These are phyloP conservation scores for Temnopleurus reevesii DNA, from an alignment of 53 echinoderm and acorn worm genomes.

Conservation along the genomic window DNA sequence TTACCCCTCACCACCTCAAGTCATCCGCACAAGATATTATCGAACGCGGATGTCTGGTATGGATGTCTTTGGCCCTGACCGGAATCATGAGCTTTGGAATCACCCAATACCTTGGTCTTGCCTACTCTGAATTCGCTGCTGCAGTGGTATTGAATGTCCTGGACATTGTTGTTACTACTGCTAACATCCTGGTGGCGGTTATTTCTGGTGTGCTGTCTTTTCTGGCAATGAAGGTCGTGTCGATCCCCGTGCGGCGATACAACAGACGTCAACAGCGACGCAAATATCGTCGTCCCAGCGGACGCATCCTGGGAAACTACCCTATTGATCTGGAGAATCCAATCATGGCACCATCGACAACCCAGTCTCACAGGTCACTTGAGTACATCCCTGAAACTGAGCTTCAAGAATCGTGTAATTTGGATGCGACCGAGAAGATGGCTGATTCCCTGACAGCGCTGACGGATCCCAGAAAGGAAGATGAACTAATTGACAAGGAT, in stretches of 20 bases:
- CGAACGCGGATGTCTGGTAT: neutral
- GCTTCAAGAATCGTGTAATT: neutral
- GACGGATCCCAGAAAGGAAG: neutral
- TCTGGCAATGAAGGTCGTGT: neutral
- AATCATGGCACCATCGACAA: too few species aligned
- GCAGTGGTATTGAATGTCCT: neutral
- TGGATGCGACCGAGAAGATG: neutral
- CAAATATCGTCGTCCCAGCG: neutral
- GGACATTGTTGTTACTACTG: conserved; percentile 15
- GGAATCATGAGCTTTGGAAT: neutral
- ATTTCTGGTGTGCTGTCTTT: neutral
- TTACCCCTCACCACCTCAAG: neutral
- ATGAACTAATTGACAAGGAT: neutral
- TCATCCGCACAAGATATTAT: neutral
- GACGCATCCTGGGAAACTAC: neutral
- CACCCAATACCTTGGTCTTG: neutral
- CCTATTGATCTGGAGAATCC: neutral
- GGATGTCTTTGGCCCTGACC: neutral
- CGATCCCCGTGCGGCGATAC: neutral
- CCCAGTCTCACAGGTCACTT: neutral
- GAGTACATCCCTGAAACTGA: neutral
- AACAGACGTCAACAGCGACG: neutral
- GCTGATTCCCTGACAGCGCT: neutral
- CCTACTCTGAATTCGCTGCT: conserved; percentile 24
- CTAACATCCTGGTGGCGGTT: neutral